These are phyloP conservation scores for Hephaestus fuliginosus DNA, from an alignment of 2,797 vertebrate species.

Conservation along the genomic window DNA sequence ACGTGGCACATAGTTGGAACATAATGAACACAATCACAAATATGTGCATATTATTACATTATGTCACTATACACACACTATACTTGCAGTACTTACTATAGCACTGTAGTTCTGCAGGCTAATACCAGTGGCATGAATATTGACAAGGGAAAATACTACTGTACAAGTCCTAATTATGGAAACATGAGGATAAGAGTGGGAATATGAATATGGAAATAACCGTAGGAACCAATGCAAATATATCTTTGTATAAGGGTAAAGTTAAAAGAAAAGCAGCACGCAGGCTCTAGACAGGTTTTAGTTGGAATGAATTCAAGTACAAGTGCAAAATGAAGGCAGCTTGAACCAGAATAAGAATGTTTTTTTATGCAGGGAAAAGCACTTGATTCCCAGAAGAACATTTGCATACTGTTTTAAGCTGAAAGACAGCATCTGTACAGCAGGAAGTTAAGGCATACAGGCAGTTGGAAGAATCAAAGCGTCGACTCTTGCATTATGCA, in stretches of 20 bases:
- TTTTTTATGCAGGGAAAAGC: slow-evolving; percentile 64
- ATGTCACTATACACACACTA: slow-evolving; percentile 23
- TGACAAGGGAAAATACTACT: slow-evolving; percentile 39
- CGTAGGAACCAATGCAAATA: slow-evolving; percentile 51
- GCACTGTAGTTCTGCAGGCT: slow-evolving; percentile 53
- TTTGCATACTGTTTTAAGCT: slow-evolving; percentile 73
- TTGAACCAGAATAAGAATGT: slow-evolving; percentile 60
- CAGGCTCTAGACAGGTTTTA: slow-evolving; percentile 36
- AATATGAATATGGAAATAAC: slow-evolving; percentile 62
- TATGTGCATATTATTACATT: slow-evolving; percentile 18
- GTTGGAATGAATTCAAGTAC: slow-evolving; percentile 53
- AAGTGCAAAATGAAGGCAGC: slow-evolving; percentile 52
- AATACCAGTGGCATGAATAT: slow-evolving; percentile 46
- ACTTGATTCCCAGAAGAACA: slow-evolving; percentile 64
- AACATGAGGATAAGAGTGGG: slow-evolving; percentile 28
- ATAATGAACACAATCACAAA: slow-evolving; percentile 28
- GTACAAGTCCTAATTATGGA: slow-evolving; percentile 41
- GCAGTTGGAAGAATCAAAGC: slow-evolving; percentile 70
- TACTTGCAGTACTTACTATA: slow-evolving; percentile 8
- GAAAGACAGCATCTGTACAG: slow-evolving; percentile 55
- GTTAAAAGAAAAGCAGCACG: slow-evolving; percentile 27
- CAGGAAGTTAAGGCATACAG: slow-evolving; percentile 63
- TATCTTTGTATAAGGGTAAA: slow-evolving; percentile 29
- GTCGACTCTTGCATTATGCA: slow-evolving; percentile 69
- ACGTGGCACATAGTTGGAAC: slow-evolving; percentile 19